Evolutionary conservation across 2,888 invertebrate genomes (phyloP).

Genomic region (Metalampra italica): DNA sequence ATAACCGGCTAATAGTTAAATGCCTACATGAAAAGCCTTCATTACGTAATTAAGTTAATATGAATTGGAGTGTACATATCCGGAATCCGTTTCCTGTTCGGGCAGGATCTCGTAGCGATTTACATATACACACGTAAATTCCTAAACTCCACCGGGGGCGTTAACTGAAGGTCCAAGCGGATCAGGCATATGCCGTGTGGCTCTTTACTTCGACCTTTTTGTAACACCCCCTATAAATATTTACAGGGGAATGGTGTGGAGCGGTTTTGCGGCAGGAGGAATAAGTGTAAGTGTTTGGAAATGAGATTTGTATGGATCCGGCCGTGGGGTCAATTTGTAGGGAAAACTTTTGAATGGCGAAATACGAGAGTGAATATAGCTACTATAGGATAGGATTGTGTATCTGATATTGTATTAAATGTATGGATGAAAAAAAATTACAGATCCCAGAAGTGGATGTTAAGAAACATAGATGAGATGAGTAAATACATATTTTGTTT

Average conservation of each 20-base stretch:
- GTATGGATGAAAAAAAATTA: no score
- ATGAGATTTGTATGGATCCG: slow-evolving; percentile 4
- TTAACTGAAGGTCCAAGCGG: slow-evolving; percentile 22
- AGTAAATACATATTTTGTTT: no score
- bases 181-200: slow-evolving; percentile 21
- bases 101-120: slow-evolving; percentile 25
- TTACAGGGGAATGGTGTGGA: slow-evolving; percentile 23
- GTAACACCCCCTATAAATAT: slow-evolving; percentile 31
- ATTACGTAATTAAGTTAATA: not conserved
- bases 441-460: no score
- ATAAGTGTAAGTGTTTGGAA: slow-evolving; percentile 14
- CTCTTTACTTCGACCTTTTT: slow-evolving; percentile 18
- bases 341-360: not conserved
- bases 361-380: not conserved
- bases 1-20: no score
- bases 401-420: no score
- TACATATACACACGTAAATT: slow-evolving; percentile 36
- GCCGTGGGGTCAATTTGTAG: not conserved
- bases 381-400: no score
- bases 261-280: slow-evolving; percentile 14
- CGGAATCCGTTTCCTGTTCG: slow-evolving; percentile 9
- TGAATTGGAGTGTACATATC: slow-evolving; percentile 1
- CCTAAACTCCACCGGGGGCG: slow-evolving; percentile 25
- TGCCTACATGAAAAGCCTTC: no score
- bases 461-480: no score